A percentile compares a stretch with the other conserved stretches of the same genome.
Evolutionary conservation across 1,140 invertebrate species (phyloP).

Genomic region (Leptinotarsa undecemlineata): DNA sequence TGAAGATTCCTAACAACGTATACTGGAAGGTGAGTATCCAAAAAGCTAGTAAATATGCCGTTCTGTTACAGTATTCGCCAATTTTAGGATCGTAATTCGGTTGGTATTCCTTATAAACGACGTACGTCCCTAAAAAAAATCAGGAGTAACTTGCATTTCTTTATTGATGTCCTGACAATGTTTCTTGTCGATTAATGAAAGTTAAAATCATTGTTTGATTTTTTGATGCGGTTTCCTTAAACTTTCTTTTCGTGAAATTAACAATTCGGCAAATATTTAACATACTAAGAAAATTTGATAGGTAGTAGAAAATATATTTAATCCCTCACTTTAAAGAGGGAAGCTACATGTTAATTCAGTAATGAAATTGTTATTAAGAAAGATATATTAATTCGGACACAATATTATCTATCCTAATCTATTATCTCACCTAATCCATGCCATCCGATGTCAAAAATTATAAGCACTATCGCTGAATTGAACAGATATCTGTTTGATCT

Average conservation of each 20-base stretch:
- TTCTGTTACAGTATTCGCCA: constrained; percentile 46
- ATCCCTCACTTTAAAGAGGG: too few species aligned
- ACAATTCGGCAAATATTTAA: too few species aligned
- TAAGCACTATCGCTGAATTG: constrained; percentile 37
- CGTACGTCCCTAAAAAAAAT: constrained; percentile 45
- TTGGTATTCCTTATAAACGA: constrained; percentile 50
- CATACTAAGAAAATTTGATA: too few species aligned
- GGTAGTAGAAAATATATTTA: too few species aligned
- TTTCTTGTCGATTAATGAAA: not conserved
- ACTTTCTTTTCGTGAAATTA: not conserved
- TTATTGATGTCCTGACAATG: not conserved
- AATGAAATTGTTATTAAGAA: too few species aligned
- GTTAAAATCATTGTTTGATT: not conserved
- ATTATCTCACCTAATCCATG: constrained; percentile 43
- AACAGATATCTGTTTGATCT: constrained; percentile 43
- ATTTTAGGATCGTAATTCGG: constrained; percentile 46
- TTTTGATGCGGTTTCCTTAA: not conserved
- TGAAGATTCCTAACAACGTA: constrained; percentile 44
- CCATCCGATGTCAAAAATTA: constrained; percentile 41
- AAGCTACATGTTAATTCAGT: too few species aligned
- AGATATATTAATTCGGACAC: too few species aligned
- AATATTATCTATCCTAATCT: too few species aligned
- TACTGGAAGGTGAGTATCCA: constrained; percentile 51
- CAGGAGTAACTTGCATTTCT: too few species aligned
- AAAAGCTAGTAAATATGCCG: constrained; percentile 50